A percentile compares a stretch with the other conserved stretches of the same genome.
These are phyloP conservation scores for Goniozus legneri DNA, from an alignment of 1,140 invertebrate genomes.

Conservation along the genomic window DNA sequence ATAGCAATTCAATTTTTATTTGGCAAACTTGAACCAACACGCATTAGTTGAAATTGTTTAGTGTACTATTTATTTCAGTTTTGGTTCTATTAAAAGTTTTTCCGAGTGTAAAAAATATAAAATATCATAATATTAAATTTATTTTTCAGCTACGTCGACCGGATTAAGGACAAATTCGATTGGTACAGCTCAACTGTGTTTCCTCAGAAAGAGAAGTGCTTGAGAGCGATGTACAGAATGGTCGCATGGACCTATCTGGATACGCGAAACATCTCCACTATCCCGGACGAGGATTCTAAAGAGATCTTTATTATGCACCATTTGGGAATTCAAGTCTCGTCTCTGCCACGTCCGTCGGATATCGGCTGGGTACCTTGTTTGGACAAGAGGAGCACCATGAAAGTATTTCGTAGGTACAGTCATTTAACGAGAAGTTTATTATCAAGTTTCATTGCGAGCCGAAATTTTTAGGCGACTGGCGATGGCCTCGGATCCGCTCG, in stretches of 20 bases:
- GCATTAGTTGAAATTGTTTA: too few relatives aligned
- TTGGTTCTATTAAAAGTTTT: too few relatives aligned
- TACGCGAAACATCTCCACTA: slow-evolving; percentile 26
- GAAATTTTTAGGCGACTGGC: slow-evolving; percentile 24
- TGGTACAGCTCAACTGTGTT: slow-evolving; percentile 24
- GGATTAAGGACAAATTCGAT: slow-evolving; percentile 33
- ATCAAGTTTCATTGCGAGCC: neutral
- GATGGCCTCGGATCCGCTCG: slow-evolving; percentile 28
- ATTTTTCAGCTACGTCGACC: slow-evolving; percentile 25
- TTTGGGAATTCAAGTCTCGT: slow-evolving; percentile 25
- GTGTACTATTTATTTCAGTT: too few relatives aligned
- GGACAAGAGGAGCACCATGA: slow-evolving; percentile 19
- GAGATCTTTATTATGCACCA: slow-evolving; percentile 31
- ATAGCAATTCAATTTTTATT: too few relatives aligned
- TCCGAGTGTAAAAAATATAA: too few relatives aligned
- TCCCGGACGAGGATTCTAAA: slow-evolving; percentile 11
- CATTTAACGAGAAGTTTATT: neutral
- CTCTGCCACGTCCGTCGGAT: slow-evolving; percentile 33
- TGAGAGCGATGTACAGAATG: slow-evolving; percentile 33
- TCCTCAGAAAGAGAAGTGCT: slow-evolving; percentile 29
- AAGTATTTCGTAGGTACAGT: slow-evolving; percentile 23
- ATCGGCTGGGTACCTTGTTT: slow-evolving; percentile 30
- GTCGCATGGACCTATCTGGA: slow-evolving; percentile 35
- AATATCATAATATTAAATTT: too few relatives aligned
- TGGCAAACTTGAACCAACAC: too few relatives aligned